Percentiles rank a stretch among this genome's conserved stretches.
Conservation (phyloP, 1,140 invertebrate species). For the Venustaconcha ellipsiformis region DNA sequence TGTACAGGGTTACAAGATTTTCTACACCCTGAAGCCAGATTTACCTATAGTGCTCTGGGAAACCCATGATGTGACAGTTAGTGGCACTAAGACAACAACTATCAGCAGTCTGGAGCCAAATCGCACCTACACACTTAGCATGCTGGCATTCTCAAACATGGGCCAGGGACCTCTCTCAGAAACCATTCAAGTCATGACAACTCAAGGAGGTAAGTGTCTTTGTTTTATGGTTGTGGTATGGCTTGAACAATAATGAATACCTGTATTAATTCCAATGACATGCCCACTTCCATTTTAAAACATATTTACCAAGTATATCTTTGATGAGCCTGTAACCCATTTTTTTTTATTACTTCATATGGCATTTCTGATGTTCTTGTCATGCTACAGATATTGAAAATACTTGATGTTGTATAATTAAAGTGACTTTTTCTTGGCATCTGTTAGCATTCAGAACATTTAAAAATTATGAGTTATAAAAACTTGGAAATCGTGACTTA, state of each 20-base stretch:
- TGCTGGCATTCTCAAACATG: constrained; percentile 65
- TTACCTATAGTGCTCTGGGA: constrained; percentile 90
- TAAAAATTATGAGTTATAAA: too few species aligned
- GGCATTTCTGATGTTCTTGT: too few species aligned
- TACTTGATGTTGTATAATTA: too few species aligned
- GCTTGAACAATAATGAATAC: not conserved
- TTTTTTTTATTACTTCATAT: too few species aligned
- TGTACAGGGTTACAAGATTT: constrained; percentile 95
- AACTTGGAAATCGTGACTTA: too few species aligned
- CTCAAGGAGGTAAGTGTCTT: constrained; percentile 82
- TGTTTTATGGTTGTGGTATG: not conserved
- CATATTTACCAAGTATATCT: too few species aligned
- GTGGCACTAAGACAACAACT: constrained; percentile 79
- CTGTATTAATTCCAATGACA: too few species aligned
- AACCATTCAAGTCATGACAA: constrained; percentile 95
- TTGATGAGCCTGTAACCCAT: too few species aligned
- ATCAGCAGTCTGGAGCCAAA: constrained; percentile 73
- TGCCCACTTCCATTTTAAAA: too few species aligned
- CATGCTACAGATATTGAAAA: too few species aligned
- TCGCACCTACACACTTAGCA: constrained; percentile 65
- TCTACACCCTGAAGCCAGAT: constrained; percentile 91
- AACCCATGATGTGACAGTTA: constrained; percentile 73
- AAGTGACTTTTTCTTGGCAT: too few species aligned
- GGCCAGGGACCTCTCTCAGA: constrained; percentile 78
- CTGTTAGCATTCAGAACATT: too few species aligned